phyloP scores from a whole-genome alignment of 1,140 invertebrate species.

The Brachionus plicatilis region DNA sequence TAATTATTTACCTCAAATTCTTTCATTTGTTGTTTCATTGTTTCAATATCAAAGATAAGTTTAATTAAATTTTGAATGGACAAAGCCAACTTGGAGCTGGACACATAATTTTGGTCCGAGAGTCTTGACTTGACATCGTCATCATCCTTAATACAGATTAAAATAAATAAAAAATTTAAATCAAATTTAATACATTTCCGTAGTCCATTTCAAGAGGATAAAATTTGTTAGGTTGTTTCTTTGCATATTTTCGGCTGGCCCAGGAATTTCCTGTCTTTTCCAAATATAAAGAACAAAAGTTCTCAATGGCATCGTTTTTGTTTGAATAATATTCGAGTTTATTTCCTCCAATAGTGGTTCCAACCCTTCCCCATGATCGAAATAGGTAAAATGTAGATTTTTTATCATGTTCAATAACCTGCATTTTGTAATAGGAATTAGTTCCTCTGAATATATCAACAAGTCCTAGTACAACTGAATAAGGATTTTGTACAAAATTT shows the following conservation, averaged over 20 bases:
- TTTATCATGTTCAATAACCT: conserved; percentile 73
- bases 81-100: conserved; percentile 65
- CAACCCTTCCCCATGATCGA: conserved; percentile 87
- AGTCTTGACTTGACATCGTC: conserved; percentile 28
- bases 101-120: conserved; percentile 51
- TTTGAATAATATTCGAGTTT: conserved; percentile 65
- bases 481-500: conserved; percentile 57
- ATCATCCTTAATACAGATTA: neutral
- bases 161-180: neutral
- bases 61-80: conserved; percentile 76
- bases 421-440: conserved; percentile 92
- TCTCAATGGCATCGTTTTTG: conserved; percentile 57
- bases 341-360: conserved; percentile 75
- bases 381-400: conserved; percentile 70
- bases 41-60: conserved; percentile 81
- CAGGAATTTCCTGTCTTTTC: conserved; percentile 83
- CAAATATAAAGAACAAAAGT: conserved; percentile 64
- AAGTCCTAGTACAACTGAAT: conserved; percentile 70
- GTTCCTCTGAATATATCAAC: conserved; percentile 74
- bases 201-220: conserved; percentile 87
- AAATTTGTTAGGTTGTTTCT: conserved; percentile 73
- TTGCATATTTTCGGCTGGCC: conserved; percentile 64
- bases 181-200: conserved; percentile 49
- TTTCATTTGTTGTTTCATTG: conserved; percentile 83
- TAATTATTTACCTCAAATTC: conserved; percentile 74